These are phyloP conservation scores for Oceanodroma tethys DNA, from an alignment of 2,113 vertebrate species.

Conservation along the genomic window DNA sequence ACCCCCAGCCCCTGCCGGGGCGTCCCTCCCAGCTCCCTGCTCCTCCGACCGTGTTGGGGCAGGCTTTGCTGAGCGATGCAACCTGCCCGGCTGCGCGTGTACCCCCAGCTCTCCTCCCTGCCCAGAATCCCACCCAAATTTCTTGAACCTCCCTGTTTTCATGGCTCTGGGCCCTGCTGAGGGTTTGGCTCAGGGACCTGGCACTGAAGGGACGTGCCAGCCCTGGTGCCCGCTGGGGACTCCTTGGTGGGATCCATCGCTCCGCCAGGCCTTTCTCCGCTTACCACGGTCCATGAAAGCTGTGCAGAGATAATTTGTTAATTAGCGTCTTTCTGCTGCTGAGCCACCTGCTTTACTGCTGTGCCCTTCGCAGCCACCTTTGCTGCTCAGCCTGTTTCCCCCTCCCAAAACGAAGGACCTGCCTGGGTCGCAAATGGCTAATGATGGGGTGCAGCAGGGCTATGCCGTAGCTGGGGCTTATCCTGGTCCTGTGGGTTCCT, in stretches of 20 bases:
- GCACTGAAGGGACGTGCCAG: rapidly evolving
- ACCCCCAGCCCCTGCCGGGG: not conserved
- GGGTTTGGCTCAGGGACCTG: not conserved
- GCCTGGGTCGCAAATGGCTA: not conserved
- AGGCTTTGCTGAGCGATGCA: not conserved
- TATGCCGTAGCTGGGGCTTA: not conserved
- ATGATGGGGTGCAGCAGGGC: not conserved
- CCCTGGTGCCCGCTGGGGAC: rapidly evolving
- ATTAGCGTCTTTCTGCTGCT: not conserved
- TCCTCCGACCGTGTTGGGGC: rapidly evolving
- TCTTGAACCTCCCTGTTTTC: not conserved
- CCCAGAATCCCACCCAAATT: not conserved
- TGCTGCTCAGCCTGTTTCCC: not conserved
- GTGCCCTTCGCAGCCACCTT: not conserved
- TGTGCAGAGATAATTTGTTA: not conserved
- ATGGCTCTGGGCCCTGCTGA: not conserved
- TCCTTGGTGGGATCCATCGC: not conserved
- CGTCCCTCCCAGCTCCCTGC: not conserved
- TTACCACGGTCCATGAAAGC: not conserved
- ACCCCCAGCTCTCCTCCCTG: not conserved
- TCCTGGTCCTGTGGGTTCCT: not conserved
- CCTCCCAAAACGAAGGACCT: not conserved
- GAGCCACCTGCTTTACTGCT: not conserved
- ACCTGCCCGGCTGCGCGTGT: rapidly evolving
- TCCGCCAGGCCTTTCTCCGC: not conserved